Base-by-base conservation (phyloP, 30 jellyfish, hydroid and myxozoan genomes). In the Calvadosia cruxmelitensis region DNA sequence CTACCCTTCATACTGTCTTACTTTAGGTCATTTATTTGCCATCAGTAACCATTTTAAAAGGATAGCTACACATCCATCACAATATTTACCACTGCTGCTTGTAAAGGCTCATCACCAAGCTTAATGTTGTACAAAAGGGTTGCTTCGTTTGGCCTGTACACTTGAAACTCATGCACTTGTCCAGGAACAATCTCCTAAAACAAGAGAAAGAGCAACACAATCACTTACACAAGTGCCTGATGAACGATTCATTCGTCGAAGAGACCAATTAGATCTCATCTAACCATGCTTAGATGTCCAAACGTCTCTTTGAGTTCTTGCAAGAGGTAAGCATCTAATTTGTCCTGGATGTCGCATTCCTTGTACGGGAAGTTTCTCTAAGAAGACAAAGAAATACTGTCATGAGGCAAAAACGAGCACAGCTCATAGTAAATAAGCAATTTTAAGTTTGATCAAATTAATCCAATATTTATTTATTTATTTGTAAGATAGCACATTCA, bases 301-400 rank as follows among this genome's bases (percentile, higher is more conserved):
- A 82, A 91, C 31, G 99, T 91, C 70, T 91, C 99, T 78, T 91
- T 91, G 3, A 91, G 85, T 53, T 91, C 99, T 64, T 91, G 95
- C 62, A 91, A 68, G 68, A 91, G 57, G 50, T 83, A 78, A 0
- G 74, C 65, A 66, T 91, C 99, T 49, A 91, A 64, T 31, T 75
- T 76, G 83, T 91, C 95, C 31, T 73, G 68, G 13, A 70, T 75
- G 68, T 82, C 94, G 68, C 91, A 67, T 27, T 70, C 84, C 33
- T 83, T 82, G 88, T 91, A 91, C 2, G 99, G 99, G 68, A 91
- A 91, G 50, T 74, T 63, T 48, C 72, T 68, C 99, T 91, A 68
- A 35, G 66, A 67, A 25, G 3, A 57, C 31, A 50, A 42, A 52
- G 24, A 5, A 49, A 42, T 42, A 42, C 10, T 42, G 10, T 42